These are phyloP conservation scores for Girardinichthys multiradiatus DNA, from an alignment of 2,113 vertebrate species.

Conservation along the genomic window DNA sequence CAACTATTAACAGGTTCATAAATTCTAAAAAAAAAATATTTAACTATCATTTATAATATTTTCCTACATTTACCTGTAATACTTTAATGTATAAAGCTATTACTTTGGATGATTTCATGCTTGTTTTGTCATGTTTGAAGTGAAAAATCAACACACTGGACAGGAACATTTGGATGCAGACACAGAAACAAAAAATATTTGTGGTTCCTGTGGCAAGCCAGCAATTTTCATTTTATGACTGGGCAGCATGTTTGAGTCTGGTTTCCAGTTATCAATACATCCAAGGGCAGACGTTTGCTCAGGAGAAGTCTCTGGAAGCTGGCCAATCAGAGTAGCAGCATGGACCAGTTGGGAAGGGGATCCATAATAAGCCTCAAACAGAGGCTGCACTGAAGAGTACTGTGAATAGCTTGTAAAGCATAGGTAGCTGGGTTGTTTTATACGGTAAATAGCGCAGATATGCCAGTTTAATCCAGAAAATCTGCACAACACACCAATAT, in stretches of 20 bases:
- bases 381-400: neutral
- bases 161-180: neutral
- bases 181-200: neutral
- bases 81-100: neutral
- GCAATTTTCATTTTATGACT: slow-evolving; percentile 14
- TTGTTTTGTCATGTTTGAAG: too few species aligned
- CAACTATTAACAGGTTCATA: neutral
- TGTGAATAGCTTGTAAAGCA: neutral
- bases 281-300: neutral
- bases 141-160: neutral
- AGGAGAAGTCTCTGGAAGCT: slow-evolving; percentile 1
- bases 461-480: neutral
- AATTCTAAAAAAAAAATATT: neutral
- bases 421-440: neutral
- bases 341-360: neutral
- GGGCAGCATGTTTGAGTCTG: neutral
- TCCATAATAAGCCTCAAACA: neutral
- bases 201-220: neutral
- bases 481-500: neutral
- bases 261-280: slow-evolving; percentile 3
- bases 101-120: neutral
- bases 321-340: neutral
- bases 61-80: neutral
- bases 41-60: neutral
- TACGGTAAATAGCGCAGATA: neutral